phyloP scores from a whole-genome alignment of 1,140 invertebrate species.

The Thrips palmi region DNA sequence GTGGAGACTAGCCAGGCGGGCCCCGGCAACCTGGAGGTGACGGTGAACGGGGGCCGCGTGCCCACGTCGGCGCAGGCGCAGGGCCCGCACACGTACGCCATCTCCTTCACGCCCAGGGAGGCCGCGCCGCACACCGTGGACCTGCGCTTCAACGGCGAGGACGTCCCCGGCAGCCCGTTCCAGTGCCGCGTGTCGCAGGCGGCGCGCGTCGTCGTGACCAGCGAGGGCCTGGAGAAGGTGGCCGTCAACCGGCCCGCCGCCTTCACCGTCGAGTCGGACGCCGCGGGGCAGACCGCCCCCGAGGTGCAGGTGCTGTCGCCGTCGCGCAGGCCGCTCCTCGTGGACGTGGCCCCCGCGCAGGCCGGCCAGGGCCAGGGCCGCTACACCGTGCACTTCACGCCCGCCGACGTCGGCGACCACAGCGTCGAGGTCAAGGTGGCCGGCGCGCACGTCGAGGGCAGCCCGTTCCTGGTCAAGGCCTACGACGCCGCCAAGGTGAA shows the following conservation, averaged over 20 bases:
- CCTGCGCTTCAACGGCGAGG: constrained; percentile 86
- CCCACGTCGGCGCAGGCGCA: constrained; percentile 89
- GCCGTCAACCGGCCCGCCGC: constrained; percentile 65
- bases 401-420: constrained; percentile 79
- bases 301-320: constrained; percentile 64
- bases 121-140: constrained; percentile 78
- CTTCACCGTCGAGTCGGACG: constrained; percentile 65
- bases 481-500: constrained; percentile 84
- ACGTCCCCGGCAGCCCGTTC: constrained; percentile 73
- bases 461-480: constrained; percentile 87
- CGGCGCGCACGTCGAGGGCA: constrained; percentile 73
- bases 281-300: constrained; percentile 45
- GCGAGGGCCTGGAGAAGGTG: constrained; percentile 80
- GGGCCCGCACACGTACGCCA: constrained; percentile 89
- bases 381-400: constrained; percentile 59
- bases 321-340: constrained; percentile 42
- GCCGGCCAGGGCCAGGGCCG: constrained; percentile 28
- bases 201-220: constrained; percentile 51
- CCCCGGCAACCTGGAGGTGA: constrained; percentile 90
- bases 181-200: constrained; percentile 51
- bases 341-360: constrained; percentile 31
- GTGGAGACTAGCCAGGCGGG: constrained; percentile 95
- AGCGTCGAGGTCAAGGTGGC: constrained; percentile 74
- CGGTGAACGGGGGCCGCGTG: constrained; percentile 87
- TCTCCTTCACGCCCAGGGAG: constrained; percentile 88